phyloP scores from a whole-genome alignment of 2,888 invertebrate species.

The Calameuta filiformis region DNA sequence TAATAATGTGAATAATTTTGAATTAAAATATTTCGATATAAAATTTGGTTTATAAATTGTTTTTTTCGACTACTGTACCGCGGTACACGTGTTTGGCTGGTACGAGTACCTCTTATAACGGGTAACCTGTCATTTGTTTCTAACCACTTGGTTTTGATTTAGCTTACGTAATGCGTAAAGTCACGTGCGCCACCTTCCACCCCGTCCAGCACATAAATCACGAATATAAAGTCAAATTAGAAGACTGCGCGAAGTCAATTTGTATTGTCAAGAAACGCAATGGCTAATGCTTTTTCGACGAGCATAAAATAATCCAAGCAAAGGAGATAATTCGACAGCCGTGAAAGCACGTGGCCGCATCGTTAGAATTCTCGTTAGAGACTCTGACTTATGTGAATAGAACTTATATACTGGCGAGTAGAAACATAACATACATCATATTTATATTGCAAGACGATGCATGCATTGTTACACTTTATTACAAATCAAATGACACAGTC shows the following conservation, averaged over 20 bases:
- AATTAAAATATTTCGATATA: not conserved
- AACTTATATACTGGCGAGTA: not conserved
- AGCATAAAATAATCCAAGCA: constrained; percentile 29
- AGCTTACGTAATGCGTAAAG: not conserved
- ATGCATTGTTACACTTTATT: constrained; percentile 33
- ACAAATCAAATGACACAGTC: constrained; percentile 27
- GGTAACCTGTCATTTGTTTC: not conserved
- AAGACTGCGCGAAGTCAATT: constrained; percentile 9
- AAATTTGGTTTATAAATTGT: not conserved
- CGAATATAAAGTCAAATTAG: constrained; percentile 33
- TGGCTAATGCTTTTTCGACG: constrained; percentile 41
- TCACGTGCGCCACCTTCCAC: not conserved
- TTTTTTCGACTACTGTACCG: not conserved
- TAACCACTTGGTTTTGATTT: not conserved
- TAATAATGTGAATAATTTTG: not conserved
- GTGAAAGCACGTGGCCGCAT: constrained; percentile 47
- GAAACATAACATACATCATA: not conserved
- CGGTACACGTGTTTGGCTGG: not conserved
- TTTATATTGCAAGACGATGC: not conserved
- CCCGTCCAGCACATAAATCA: not conserved
- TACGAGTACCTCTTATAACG: not conserved
- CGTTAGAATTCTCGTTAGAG: constrained; percentile 39
- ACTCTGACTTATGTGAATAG: not conserved
- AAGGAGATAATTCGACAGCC: constrained; percentile 45
- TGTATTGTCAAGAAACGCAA: constrained; percentile 1